Evolutionary conservation across 2,888 invertebrate genomes (phyloP).

Genomic region (Holacanthella duospinosa): DNA sequence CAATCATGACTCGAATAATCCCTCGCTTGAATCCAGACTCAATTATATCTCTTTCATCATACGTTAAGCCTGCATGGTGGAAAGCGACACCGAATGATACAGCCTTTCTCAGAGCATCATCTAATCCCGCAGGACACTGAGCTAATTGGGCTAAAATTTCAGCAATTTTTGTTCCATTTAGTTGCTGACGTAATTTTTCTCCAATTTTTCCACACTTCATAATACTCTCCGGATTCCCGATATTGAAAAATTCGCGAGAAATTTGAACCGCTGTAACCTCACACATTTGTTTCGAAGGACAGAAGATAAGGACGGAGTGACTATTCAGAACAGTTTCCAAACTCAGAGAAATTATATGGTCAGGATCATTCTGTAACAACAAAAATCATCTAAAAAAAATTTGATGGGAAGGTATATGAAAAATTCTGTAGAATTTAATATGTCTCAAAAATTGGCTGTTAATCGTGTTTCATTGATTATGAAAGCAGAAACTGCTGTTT

Average conservation of each 20-base stretch:
- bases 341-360: conserved; percentile 72
- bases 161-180: conserved; percentile 52
- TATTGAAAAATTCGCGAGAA: conserved; percentile 57
- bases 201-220: too few species aligned
- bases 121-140: conserved; percentile 70
- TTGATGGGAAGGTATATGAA: too few species aligned
- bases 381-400: too few species aligned
- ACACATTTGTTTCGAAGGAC: conserved; percentile 90
- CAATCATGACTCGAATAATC: conserved; percentile 71
- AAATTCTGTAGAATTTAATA: too few species aligned
- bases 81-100: conserved; percentile 84
- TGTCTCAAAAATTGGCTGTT: too few species aligned
- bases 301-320: conserved; percentile 85
- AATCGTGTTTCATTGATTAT: too few species aligned
- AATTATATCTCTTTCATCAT: conserved; percentile 92
- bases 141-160: conserved; percentile 72
- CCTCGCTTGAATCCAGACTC: conserved; percentile 77
- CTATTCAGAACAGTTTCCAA: conserved; percentile 74
- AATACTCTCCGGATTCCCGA: conserved; percentile 46
- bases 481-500: too few species aligned
- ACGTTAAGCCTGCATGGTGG: conserved; percentile 91
- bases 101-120: conserved; percentile 61
- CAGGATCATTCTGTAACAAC: conserved; percentile 65
- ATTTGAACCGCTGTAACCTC: conserved; percentile 76
- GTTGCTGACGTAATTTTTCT: conserved; percentile 48